These are phyloP conservation scores for Ecdyonurus torrentis DNA, from an alignment of 2,888 invertebrate species.

Conservation along the genomic window DNA sequence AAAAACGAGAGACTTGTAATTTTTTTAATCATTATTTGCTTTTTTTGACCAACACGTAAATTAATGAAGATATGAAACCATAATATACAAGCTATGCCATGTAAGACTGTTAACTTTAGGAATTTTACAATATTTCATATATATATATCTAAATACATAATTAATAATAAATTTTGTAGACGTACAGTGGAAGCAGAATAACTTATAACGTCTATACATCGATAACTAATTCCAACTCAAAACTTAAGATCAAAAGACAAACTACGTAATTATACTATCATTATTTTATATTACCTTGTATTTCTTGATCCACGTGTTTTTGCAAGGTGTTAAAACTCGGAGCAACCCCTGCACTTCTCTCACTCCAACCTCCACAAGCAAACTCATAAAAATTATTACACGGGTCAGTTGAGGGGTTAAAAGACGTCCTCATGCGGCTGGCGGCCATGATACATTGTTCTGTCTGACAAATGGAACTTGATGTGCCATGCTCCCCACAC, in stretches of 20 bases:
- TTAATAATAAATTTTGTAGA: no score
- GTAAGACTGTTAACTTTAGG: no score
- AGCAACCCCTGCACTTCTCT: slow-evolving; percentile 19
- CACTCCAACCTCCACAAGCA: slow-evolving; percentile 25
- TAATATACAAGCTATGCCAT: no score
- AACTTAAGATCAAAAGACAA: background rate
- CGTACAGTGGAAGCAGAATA: no score
- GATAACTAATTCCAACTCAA: no score
- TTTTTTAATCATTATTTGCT: no score
- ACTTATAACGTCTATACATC: no score
- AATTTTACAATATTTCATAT: no score
- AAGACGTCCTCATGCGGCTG: slow-evolving; percentile 17
- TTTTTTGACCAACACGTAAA: no score
- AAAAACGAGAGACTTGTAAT: no score
- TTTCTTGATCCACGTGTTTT: slow-evolving; percentile 24
- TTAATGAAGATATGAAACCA: no score
- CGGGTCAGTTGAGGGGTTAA: slow-evolving; percentile 23
- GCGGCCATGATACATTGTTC: slow-evolving; percentile 13
- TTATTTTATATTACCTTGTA: slow-evolving; percentile 25
- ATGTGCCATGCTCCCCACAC: slow-evolving; percentile 15
- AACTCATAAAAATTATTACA: slow-evolving; percentile 27
- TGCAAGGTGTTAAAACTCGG: slow-evolving; percentile 26
- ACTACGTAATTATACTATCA: background rate
- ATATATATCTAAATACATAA: no score
- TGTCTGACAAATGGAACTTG: slow-evolving; percentile 7